Conservation (phyloP, 2,797 vertebrate species). For the Vespertilio murinus region DNA sequence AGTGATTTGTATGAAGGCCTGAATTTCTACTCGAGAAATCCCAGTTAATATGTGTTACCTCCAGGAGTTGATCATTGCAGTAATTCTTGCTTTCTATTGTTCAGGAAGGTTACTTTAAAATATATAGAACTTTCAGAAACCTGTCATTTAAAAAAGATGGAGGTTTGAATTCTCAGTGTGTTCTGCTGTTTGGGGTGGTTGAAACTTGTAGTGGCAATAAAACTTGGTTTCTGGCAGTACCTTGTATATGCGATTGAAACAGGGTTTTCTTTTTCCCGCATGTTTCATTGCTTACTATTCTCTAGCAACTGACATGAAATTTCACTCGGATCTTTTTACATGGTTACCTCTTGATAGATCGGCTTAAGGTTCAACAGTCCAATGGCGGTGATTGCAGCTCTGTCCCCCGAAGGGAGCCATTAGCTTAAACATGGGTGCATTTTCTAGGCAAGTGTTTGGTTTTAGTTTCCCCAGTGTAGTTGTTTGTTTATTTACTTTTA, state of each 20-base stretch:
- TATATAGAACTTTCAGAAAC: neutral
- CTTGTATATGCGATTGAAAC: neutral
- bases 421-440: neutral
- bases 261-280: neutral
- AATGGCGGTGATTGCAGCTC: neutral
- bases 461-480: neutral
- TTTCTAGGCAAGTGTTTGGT: slow-evolving; percentile 17
- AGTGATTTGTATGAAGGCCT: neutral
- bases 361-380: neutral
- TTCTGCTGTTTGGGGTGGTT: neutral
- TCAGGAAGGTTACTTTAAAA: slow-evolving; percentile 16
- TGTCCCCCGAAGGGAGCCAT: neutral
- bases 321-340: neutral
- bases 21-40: slow-evolving; percentile 47
- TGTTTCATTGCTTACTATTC: neutral
- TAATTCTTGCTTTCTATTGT: slow-evolving; percentile 32
- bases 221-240: slow-evolving; percentile 7
- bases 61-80: neutral
- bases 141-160: neutral
- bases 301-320: slow-evolving; percentile 11
- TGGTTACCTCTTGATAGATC: slow-evolving; percentile 5
- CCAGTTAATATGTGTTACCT: neutral
- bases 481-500: slow-evolving; percentile 42
- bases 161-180: neutral
- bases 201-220: slow-evolving; percentile 3